These are phyloP conservation scores for Brassicogethes aeneus DNA, from an alignment of 2,888 invertebrate species.

Conservation along the genomic window DNA sequence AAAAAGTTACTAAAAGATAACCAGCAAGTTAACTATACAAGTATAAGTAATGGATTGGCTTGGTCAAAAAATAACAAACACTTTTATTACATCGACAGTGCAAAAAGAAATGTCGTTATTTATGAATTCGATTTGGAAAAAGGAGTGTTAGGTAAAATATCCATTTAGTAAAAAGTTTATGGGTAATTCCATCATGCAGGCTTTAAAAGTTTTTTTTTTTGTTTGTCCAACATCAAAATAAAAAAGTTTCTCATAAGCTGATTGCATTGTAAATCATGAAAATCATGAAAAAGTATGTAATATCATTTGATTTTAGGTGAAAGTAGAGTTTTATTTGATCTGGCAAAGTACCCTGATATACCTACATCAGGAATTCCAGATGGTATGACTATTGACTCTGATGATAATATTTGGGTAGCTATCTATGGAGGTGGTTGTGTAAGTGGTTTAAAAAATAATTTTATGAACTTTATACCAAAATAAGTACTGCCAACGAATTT, in stretches of 20 bases:
- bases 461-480: no score
- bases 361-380: constrained; percentile 56
- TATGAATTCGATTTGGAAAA: constrained; percentile 55
- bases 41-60: constrained; percentile 65
- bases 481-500: no score
- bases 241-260: no score
- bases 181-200: no score
- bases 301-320: constrained; percentile 16
- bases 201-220: no score
- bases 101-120: constrained; percentile 51
- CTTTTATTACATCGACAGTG: constrained; percentile 68
- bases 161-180: no score
- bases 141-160: constrained; percentile 40
- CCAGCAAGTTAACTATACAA: constrained; percentile 35
- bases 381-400: constrained; percentile 67
- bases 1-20: constrained; percentile 15
- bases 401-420: constrained; percentile 68
- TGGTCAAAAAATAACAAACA: constrained; percentile 58
- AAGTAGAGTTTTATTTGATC: constrained; percentile 48
- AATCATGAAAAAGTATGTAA: background rate
- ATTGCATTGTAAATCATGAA: no score
- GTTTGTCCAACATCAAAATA: no score
- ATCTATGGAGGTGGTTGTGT: constrained; percentile 53
- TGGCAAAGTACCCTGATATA: constrained; percentile 45
- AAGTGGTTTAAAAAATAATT: constrained; percentile 27